Base-by-base conservation (phyloP, 2,113 vertebrate genomes). In the Protomyctophum bolini region DNA sequence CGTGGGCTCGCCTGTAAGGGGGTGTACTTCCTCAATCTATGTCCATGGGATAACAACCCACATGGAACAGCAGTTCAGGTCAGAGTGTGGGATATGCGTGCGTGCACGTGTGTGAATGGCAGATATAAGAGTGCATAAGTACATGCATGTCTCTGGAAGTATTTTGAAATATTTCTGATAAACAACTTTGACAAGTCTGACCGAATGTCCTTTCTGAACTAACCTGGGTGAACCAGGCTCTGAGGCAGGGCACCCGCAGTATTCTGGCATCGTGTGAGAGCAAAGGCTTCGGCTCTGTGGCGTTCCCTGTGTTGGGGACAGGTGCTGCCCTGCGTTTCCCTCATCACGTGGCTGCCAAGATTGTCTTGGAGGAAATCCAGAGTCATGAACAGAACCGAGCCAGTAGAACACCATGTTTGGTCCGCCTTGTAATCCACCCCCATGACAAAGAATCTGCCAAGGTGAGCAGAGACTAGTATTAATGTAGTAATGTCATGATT, bases 261-360 rank as follows among this genome's bases (percentile, higher is more conserved):
- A 51, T 74, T 6, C 74, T 92, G 41, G 1, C 51, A 4, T 60
- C 52, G 58, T 92, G 89, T 73, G 56, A 58, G 0, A 55, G 1
- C 6, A 58, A 5, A 60, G 77, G 65, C 1, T 86, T 75, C 21
- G 46, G 28, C 3, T 91, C 90, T 3, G 74, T 91, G 8, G 82
- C 82, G 3, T 28, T 92, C 54, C 88, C 91, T 0, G 66, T 85
- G 28, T 65, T 91, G 1, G 91, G 91, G 6, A 70, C 83, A 0
- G 89, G 90, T 0, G 10, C 6, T 1, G 50, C 60, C 21, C 65
- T 92, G 2, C 8, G 41, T 10, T 91, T 91, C 45, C 88, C 88
- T 59, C 76, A 85, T 56, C 60, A 8, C 1, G 0, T 78, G 15
- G 89, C 64, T 4, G 63, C 85, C 11, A 75, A 0, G 50, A 58